A percentile compares a stretch with the other conserved stretches of the same genome.
Conservation (phyloP, 35 echinoderm and acorn worm species). For the Heliocidaris erythrogramma region DNA sequence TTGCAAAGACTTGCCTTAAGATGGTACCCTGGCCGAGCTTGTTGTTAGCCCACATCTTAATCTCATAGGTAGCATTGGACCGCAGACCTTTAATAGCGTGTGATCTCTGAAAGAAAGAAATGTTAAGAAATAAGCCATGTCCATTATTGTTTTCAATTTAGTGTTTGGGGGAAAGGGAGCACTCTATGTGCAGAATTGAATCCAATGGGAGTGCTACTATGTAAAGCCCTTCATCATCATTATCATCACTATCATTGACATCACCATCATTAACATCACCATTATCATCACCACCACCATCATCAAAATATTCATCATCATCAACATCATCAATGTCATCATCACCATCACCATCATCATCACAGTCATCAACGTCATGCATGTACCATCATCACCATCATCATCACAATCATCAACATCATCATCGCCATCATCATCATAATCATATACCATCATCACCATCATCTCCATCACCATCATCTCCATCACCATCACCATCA, state of each 20-base stretch:
- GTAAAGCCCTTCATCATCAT: neutral
- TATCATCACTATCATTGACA: too few species aligned
- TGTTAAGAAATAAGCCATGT: too few species aligned
- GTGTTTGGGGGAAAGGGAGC: too few species aligned
- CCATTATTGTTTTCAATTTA: too few species aligned
- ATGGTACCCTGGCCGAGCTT: conserved; percentile 48
- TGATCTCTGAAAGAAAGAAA: conserved; percentile 27
- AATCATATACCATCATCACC: neutral
- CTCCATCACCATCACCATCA: neutral
- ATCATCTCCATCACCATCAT: neutral
- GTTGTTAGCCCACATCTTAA: conserved; percentile 52
- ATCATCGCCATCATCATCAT: neutral
- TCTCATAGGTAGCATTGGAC: conserved; percentile 35
- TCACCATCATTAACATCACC: neutral
- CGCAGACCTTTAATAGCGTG: conserved; percentile 40
- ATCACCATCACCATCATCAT: neutral
- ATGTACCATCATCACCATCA: neutral
- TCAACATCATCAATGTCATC: neutral
- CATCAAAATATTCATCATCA: neutral
- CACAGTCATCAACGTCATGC: neutral
- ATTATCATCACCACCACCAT: neutral
- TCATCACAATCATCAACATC: neutral
- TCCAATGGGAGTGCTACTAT: too few species aligned
- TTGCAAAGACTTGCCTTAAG: neutral
- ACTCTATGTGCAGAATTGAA: too few species aligned